phyloP scores from a whole-genome alignment of 2,113 vertebrate species.

The Vimba vimba region DNA sequence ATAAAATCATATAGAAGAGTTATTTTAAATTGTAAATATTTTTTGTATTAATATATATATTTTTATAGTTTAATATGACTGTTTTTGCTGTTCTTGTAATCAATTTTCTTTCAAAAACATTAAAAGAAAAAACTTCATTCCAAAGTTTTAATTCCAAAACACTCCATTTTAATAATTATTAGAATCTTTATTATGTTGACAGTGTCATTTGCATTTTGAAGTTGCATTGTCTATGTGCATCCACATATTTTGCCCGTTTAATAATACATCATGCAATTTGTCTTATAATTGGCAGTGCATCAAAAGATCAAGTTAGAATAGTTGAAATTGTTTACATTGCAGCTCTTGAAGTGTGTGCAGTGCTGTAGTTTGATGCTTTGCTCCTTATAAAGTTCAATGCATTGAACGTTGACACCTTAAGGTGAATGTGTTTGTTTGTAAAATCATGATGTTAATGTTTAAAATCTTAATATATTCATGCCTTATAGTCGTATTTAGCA shows the following conservation, averaged over 20 bases:
- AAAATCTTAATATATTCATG: neutral
- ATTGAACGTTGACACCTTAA: too few species aligned
- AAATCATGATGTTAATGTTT: neutral
- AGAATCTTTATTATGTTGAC: neutral
- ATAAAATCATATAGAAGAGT: too few species aligned
- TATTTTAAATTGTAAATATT: too few species aligned
- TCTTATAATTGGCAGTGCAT: neutral
- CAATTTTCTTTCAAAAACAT: neutral
- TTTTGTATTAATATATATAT: too few species aligned
- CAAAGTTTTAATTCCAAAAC: neutral
- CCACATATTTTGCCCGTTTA: neutral
- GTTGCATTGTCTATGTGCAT: neutral
- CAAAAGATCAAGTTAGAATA: neutral
- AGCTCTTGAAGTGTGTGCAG: neutral
- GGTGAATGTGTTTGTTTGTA: too few species aligned
- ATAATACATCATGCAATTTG: neutral
- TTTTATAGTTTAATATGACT: too few species aligned
- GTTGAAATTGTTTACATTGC: neutral
- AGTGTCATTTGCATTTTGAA: neutral
- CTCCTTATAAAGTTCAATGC: too few species aligned
- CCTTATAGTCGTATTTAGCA: neutral
- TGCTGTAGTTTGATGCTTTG: neutral
- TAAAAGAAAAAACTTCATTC: neutral
- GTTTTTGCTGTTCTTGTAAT: too few species aligned
- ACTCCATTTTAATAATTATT: neutral